These are phyloP conservation scores for Hirtodrosophila alboralis DNA, from an alignment of 2,888 invertebrate species.

Conservation along the genomic window DNA sequence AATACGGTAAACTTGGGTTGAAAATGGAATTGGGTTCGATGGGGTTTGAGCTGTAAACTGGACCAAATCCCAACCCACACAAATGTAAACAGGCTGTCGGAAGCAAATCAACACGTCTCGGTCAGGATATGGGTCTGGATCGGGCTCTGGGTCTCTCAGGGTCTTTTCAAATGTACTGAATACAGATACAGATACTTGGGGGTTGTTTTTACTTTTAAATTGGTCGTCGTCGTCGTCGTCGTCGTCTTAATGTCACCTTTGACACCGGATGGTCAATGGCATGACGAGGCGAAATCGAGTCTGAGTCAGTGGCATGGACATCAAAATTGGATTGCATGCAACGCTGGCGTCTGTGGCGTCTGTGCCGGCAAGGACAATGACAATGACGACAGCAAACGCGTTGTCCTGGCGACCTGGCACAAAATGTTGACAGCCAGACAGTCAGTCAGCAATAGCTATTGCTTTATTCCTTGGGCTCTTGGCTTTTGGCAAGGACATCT, in stretches of 20 bases:
- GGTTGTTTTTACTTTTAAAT: slow-evolving; percentile 40
- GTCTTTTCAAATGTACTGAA: slow-evolving; percentile 8
- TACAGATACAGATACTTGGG: slow-evolving; percentile 22
- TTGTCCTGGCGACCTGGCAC: slow-evolving; percentile 55
- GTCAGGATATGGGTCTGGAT: background rate
- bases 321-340: slow-evolving; percentile 43
- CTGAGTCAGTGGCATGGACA: slow-evolving; percentile 2
- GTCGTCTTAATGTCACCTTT: slow-evolving; percentile 64
- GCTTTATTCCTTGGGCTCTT: no score
- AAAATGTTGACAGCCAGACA: slow-evolving; percentile 49
- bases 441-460: slow-evolving; percentile 1
- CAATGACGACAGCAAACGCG: slow-evolving; percentile 10
- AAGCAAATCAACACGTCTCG: slow-evolving; percentile 55
- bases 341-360: slow-evolving; percentile 19
- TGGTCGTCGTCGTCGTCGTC: slow-evolving; percentile 48
- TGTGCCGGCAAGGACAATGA: slow-evolving; percentile 22
- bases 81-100: slow-evolving; percentile 35
- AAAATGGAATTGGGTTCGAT: slow-evolving; percentile 31
- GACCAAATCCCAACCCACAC: background rate
- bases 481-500: slow-evolving; percentile 63
- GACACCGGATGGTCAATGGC: slow-evolving; percentile 59
- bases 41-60: slow-evolving; percentile 26
- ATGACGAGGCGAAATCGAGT: slow-evolving; percentile 40
- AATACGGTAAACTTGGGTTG: slow-evolving; percentile 34
- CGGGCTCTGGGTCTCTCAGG: slow-evolving; percentile 10